Evolutionary conservation across 2,888 invertebrate genomes (phyloP).

Genomic region (Drosophila anomalata): DNA sequence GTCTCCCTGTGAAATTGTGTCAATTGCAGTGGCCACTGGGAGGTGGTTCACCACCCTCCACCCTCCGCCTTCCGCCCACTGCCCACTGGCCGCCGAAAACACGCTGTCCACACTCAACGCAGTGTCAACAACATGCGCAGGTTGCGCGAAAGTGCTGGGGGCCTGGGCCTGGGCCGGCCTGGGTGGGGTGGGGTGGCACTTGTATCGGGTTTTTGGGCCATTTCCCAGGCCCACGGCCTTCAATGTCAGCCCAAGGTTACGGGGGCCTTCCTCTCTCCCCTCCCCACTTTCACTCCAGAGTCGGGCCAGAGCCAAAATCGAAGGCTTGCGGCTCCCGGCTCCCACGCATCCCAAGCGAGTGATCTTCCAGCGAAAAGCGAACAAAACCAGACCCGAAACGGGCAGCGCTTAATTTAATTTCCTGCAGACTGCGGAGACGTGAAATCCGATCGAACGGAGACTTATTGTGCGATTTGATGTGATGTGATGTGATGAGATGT

Average conservation of each 20-base stretch:
- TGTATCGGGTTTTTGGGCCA: conserved; percentile 8
- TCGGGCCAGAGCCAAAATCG: too few species aligned
- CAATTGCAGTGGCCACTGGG: conserved; percentile 68
- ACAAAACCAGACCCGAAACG: background rate
- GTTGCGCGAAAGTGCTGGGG: conserved; percentile 57
- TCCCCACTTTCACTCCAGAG: too few species aligned
- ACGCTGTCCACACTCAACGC: conserved; percentile 28
- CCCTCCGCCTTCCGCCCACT: background rate
- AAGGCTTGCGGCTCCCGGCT: too few species aligned
- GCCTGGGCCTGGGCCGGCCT: conserved; percentile 41
- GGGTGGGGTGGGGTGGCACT: conserved; percentile 1
- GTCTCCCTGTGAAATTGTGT: conserved; percentile 74
- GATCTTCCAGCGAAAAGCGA: too few species aligned
- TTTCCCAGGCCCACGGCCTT: conserved; percentile 9
- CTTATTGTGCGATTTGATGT: background rate
- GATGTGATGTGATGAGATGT: too few species aligned
- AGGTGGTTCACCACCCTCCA: conserved; percentile 1
- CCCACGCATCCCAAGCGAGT: too few species aligned
- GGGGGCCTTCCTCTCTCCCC: too few species aligned
- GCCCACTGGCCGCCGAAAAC: conserved; percentile 6
- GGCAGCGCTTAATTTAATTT: conserved; percentile 66
- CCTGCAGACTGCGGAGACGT: conserved; percentile 50
- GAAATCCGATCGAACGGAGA: conserved; percentile 75
- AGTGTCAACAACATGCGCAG: conserved; percentile 75
- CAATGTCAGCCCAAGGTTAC: conserved; percentile 21